Evolutionary conservation across 1,140 invertebrate genomes (phyloP), one percentile per base, ranked within the genome.

Genomic region (Protaetia brevitarsis): DNA sequence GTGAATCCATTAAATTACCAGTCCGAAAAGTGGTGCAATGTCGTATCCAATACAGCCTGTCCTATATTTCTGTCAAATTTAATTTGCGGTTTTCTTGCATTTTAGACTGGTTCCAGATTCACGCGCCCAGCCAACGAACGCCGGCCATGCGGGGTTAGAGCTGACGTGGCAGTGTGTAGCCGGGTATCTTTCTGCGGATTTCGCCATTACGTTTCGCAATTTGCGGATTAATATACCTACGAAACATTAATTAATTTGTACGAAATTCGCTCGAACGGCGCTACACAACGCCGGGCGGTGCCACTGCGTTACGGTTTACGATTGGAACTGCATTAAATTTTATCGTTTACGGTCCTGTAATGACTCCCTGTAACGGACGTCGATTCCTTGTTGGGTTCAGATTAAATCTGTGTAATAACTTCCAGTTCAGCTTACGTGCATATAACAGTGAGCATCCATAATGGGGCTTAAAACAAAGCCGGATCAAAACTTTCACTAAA

Each of bases 261-360:
- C 41, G 41, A 51, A 51, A 19, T 51, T 51, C 41, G 19, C 13
- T 51, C 19, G 1, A 34, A n/a, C 13, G 41, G 19, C 5, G 7
- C n/a, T 19, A 8, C 21, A 1, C 16, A 10, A 51, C 41, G 19
- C 3, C 19, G 6, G 21, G n/a, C 16, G 37, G 19, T 51, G 16
- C 3, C 2, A 10, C 8, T 23, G 21, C 3, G 21, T 5, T 19
- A 21, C 34, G 34, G 34, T 11, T 37, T 37, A 64, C 19, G 31
- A 63, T 23, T 36, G 26, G n/a, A 63, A 63, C 37, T 64, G 41
- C 63, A 64, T 64, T 64, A 27, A 13, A 30, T 64, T 63, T 64
- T 31, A 64, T 64, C 11, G 34, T 11, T n/a, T 29, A 64, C 51
- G 63, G 41, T 64, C 26, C 41, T 56, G 29, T 56, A 26, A 19